phyloP scores from a whole-genome alignment of 2,797 vertebrate species.

The Fratercula arctica region DNA sequence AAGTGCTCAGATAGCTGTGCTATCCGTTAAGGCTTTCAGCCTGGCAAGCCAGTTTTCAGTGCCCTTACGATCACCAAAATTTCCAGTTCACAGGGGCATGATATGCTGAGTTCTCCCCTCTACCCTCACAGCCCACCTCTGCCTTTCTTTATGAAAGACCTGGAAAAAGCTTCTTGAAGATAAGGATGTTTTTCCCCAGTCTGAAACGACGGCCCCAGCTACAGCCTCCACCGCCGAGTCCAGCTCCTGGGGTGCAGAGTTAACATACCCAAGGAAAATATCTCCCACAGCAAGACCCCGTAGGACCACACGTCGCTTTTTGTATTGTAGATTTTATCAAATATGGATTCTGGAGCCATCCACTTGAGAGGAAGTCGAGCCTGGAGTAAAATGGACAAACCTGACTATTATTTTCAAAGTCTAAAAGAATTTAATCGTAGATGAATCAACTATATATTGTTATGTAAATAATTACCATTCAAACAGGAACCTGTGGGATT shows the following conservation, averaged over 20 bases:
- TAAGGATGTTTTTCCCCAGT: not conserved
- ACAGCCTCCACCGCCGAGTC: not conserved
- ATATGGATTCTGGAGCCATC: constrained; percentile 98
- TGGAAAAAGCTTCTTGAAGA: not conserved
- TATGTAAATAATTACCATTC: constrained; percentile 58
- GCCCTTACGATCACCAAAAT: not conserved
- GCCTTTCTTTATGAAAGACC: not conserved
- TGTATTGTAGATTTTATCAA: constrained; percentile 96
- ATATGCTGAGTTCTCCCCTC: not conserved
- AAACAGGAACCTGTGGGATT: constrained; percentile 36
- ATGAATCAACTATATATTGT: constrained; percentile 51
- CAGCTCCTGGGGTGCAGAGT: not conserved
- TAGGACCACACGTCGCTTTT: constrained; percentile 97
- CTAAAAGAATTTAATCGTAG: constrained; percentile 30
- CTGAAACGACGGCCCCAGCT: not conserved
- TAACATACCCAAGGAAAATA: constrained; percentile 92
- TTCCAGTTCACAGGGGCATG: not conserved
- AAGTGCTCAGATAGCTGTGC: not conserved
- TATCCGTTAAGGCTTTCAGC: not conserved
- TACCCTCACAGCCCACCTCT: not conserved
- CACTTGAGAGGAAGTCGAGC: constrained; percentile 94
- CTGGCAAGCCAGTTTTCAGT: not conserved
- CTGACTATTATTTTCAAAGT: constrained; percentile 48
- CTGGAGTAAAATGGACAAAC: constrained; percentile 74
- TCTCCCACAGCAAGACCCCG: constrained; percentile 95